Evolutionary conservation across 2,797 vertebrate genomes (phyloP), one percentile per base, ranked within the genome.

Genomic region (Chaunax sp.): DNA sequence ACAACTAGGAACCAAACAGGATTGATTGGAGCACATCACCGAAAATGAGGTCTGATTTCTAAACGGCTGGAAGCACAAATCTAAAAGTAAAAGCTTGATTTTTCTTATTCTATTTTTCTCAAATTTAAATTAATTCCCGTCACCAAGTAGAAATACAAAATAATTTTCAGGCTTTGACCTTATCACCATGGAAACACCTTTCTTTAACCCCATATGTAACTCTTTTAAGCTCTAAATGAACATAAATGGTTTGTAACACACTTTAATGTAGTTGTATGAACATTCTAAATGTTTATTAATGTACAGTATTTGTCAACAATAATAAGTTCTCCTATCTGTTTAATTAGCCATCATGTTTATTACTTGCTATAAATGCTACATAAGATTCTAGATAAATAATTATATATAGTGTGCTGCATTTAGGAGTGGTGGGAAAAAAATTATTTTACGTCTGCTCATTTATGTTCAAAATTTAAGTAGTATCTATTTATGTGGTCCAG

Each of bases 21-120:
- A 77, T 65, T 61, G 44, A 67, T 64, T 57, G 14, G 41, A 40
- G 30, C 35, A n/a, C 44, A 44, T 79, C 51, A 60, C 2, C 5
- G 16, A 40, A 77, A 70, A 70, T 6, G 11, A 76, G 23, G 30
- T 55, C 41, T 41, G 62, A 3, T 41, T 33, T 62, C 59, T 10
- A 20, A 62, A 50, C n/a, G n/a, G n/a, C n/a, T n/a, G n/a, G n/a
- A n/a, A n/a, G n/a, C n/a, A n/a, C n/a, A 14, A 53, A 53, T 57
- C 3, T 33, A 28, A 16, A 64, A 26, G 20, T 15, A 38, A 51
- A 63, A 30, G 28, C 28, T 30, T 6, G 5, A 9, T 30, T 30
- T 30, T 28, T 51, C 49, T 10, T 16, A 6, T 46, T 43, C 47
- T 8, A 5, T 10, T 26, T 61, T 16, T n/a, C 18, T 45, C 13